Evolutionary conservation across 1,140 invertebrate species (phyloP).

Genomic region (Phocides pigmalion): DNA sequence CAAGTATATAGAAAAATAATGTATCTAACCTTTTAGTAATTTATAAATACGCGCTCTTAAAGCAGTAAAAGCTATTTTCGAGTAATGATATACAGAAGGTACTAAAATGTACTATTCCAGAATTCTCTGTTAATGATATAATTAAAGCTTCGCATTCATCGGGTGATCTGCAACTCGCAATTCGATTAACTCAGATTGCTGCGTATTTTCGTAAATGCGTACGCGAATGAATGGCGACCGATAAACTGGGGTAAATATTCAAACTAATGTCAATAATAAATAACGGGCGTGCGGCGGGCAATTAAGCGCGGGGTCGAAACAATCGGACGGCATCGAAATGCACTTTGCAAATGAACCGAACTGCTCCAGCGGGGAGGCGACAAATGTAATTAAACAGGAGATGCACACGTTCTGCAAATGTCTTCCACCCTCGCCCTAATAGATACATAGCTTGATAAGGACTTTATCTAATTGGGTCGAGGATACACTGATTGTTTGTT

Average conservation of each 20-base stretch:
- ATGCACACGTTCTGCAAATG: conserved; percentile 66
- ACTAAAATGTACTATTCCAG: too few relatives aligned
- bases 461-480: conserved; percentile 37
- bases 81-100: too few relatives aligned
- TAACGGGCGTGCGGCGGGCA: conserved; percentile 71
- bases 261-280: conserved; percentile 74
- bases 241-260: conserved; percentile 54
- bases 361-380: conserved; percentile 48
- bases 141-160: neutral
- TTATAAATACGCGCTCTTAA: neutral
- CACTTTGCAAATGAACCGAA: conserved; percentile 82
- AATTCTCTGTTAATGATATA: too few relatives aligned
- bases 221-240: conserved; percentile 51
- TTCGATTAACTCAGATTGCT: conserved; percentile 19
- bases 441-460: conserved; percentile 44
- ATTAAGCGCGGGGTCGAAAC: conserved; percentile 76
- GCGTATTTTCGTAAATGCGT: conserved; percentile 19
- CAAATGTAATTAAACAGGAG: conserved; percentile 78
- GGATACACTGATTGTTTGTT: neutral
- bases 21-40: neutral
- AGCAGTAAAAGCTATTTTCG: neutral
- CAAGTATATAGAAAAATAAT: neutral
- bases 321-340: conserved; percentile 80
- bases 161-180: neutral
- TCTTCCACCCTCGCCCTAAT: conserved; percentile 41